phyloP scores from a whole-genome alignment of 2,113 vertebrate species.

The Siniperca chuatsi region DNA sequence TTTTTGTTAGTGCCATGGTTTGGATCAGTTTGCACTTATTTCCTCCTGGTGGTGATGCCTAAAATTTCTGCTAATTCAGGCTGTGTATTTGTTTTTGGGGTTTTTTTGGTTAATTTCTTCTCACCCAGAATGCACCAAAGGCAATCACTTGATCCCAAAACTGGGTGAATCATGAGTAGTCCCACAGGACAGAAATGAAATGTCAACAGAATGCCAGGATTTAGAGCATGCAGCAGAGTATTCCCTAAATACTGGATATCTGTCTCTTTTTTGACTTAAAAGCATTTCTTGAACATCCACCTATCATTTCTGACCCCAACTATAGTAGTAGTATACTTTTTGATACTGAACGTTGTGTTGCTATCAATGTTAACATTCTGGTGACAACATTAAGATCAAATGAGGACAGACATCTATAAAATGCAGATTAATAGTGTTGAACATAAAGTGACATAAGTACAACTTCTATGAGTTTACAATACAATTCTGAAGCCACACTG shows the following conservation, averaged over 20 bases:
- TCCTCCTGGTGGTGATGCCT: not conserved
- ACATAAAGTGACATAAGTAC: constrained; percentile 42
- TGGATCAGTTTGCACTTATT: not conserved
- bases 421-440: constrained; percentile 26
- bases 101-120: not conserved
- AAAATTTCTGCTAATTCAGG: not conserved
- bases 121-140: not conserved
- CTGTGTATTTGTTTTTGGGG: not conserved
- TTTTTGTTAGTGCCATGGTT: not conserved
- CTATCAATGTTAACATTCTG: not conserved
- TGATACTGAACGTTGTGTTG: not conserved
- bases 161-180: not conserved
- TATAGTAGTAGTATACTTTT: not conserved
- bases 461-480: constrained; percentile 25
- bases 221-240: not conserved
- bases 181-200: not conserved
- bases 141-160: not conserved
- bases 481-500: constrained; percentile 7
- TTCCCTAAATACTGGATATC: not conserved
- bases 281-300: not conserved
- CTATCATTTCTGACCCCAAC: not conserved
- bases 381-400: not conserved
- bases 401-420: not conserved
- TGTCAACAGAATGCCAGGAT: not conserved
- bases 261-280: not conserved